phyloP scores from a whole-genome alignment of 2,113 vertebrate genomes.

The Phaethornis superciliosus region DNA sequence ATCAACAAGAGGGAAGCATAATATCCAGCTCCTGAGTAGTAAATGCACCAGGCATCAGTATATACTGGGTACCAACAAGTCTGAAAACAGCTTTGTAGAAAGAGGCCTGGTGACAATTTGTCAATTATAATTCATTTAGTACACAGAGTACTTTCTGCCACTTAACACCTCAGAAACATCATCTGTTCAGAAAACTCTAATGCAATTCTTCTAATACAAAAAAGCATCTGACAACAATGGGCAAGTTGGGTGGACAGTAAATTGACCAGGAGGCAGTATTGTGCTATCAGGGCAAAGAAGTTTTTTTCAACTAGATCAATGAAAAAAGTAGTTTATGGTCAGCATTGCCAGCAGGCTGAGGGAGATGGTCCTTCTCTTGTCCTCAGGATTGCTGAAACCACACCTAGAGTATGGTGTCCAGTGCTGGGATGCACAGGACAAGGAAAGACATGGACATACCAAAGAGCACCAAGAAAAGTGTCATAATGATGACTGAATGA shows the following conservation, averaged over 20 bases:
- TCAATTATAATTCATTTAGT: not conserved
- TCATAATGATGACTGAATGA: not conserved
- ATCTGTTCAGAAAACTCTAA: not conserved
- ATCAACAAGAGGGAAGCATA: not conserved
- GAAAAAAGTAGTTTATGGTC: not conserved
- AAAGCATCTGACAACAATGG: not conserved
- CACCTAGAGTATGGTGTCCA: not conserved
- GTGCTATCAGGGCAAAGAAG: not conserved
- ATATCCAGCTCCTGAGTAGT: not conserved
- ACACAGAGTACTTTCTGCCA: not conserved
- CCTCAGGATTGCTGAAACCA: not conserved
- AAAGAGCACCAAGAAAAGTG: not conserved
- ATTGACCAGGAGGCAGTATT: not conserved
- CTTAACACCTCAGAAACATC: not conserved
- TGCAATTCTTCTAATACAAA: not conserved
- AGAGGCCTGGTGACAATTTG: not conserved
- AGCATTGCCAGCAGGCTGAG: too few relatives aligned
- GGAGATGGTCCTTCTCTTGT: not conserved
- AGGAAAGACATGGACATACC: not conserved
- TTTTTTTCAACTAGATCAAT: too few relatives aligned
- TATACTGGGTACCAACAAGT: not conserved
- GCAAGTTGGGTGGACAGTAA: not conserved
- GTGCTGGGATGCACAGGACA: not conserved
- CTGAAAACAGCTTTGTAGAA: not conserved
- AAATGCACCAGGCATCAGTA: not conserved